phyloP scores from a whole-genome alignment of 2,113 vertebrate species.

The Stigmatopora nigra region DNA sequence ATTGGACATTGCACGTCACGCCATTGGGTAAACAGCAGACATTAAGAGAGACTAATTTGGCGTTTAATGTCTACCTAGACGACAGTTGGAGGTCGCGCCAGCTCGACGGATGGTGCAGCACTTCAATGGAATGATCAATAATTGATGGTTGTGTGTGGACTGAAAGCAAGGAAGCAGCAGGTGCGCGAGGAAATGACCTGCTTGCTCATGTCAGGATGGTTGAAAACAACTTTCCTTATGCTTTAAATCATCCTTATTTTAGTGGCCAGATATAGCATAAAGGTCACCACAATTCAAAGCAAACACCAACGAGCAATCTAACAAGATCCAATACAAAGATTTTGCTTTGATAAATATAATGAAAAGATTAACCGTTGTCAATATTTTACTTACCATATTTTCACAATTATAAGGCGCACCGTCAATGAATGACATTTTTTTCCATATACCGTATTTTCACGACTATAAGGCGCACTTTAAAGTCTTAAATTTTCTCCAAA shows the following conservation, averaged over 20 bases:
- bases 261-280: too few relatives aligned
- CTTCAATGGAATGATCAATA: constrained; percentile 52
- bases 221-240: not conserved
- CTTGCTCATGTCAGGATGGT: constrained; percentile 1
- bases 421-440: too few relatives aligned
- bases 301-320: too few relatives aligned
- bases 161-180: constrained; percentile 18
- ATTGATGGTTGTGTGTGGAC: constrained; percentile 44
- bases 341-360: too few relatives aligned
- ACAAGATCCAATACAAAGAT: too few relatives aligned
- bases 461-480: too few relatives aligned
- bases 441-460: too few relatives aligned
- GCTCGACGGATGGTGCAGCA: constrained; percentile 24
- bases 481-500: too few relatives aligned
- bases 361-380: too few relatives aligned
- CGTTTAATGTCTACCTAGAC: constrained; percentile 14
- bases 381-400: too few relatives aligned
- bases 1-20: constrained; percentile 12
- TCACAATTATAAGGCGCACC: too few relatives aligned
- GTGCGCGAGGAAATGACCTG: constrained; percentile 23
- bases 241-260: not conserved
- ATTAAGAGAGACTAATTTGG: constrained; percentile 25
- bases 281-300: too few relatives aligned
- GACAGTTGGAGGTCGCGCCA: constrained; percentile 16
- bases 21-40: constrained; percentile 23